Percentiles rank a stretch among this genome's conserved stretches.
Conservation (phyloP, 2,113 vertebrate species). For the Embiotoca jacksoni region DNA sequence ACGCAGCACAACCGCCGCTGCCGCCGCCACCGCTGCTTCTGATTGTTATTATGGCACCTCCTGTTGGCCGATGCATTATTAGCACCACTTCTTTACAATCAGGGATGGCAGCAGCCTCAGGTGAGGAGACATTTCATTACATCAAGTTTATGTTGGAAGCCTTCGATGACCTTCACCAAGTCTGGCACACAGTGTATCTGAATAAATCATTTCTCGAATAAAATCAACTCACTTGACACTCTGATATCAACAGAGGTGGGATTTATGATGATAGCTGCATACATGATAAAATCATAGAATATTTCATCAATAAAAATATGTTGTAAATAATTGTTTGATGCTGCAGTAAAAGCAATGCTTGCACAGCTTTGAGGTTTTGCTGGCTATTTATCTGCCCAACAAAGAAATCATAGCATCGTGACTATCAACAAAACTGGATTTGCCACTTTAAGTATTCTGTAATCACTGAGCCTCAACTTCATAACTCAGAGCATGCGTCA, state of each 20-base stretch:
- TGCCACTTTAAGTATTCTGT: neutral
- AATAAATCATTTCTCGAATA: neutral
- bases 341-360: neutral
- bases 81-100: constrained; percentile 58
- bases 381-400: neutral
- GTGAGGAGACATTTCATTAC: constrained; percentile 14
- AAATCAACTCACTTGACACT: neutral
- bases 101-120: constrained; percentile 14
- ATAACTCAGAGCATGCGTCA: neutral
- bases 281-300: neutral
- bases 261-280: neutral
- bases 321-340: neutral
- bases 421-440: constrained; percentile 12
- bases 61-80: constrained; percentile 73
- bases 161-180: neutral
- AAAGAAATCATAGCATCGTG: neutral
- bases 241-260: neutral
- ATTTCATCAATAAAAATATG: constrained; percentile 8
- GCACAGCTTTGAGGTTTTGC: neutral
- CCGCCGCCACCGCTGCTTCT: constrained; percentile 35
- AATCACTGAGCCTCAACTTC: neutral
- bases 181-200: neutral
- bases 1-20: constrained; percentile 33
- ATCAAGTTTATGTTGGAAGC: neutral
- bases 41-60: constrained; percentile 75